phyloP scores from a whole-genome alignment of 2,113 vertebrate species.

The Corydoras sp. region DNA sequence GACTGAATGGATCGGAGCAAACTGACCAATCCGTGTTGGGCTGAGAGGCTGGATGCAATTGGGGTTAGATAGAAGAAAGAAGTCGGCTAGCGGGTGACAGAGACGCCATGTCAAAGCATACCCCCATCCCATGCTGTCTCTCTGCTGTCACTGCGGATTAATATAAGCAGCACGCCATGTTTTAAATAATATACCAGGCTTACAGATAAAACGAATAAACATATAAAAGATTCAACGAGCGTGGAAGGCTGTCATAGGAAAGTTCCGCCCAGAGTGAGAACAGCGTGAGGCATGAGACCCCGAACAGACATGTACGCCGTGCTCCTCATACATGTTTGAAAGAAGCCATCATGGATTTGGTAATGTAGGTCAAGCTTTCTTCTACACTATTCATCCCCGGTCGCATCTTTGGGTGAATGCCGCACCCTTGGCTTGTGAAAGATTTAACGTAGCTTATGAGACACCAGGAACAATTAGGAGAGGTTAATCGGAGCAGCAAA shows the following conservation, averaged over 20 bases:
- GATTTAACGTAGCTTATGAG: no score
- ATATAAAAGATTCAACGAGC: constrained; percentile 62
- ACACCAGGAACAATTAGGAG: background rate
- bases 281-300: constrained; percentile 7
- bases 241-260: constrained; percentile 49
- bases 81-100: constrained; percentile 15
- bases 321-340: constrained; percentile 3
- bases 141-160: constrained; percentile 57
- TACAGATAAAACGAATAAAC: constrained; percentile 67
- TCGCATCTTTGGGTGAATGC: background rate
- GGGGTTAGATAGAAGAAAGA: constrained; percentile 30
- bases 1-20: no score
- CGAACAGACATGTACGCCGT: constrained; percentile 4
- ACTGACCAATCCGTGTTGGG: no score
- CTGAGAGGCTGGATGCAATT: background rate
- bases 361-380: background rate
- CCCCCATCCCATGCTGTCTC: constrained; percentile 43
- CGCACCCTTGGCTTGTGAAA: no score
- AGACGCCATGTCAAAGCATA: constrained; percentile 14
- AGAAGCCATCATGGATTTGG: background rate
- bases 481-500: background rate
- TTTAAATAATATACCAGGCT: constrained; percentile 62
- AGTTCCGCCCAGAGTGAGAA: constrained; percentile 31
- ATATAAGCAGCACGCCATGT: constrained; percentile 50
- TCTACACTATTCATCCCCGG: background rate